Percentiles rank a stretch among this genome's conserved stretches.
These are phyloP conservation scores for pig (Sus scrofa) DNA, from an alignment of 2,113 vertebrate species.

Conservation along the genomic window DNA sequence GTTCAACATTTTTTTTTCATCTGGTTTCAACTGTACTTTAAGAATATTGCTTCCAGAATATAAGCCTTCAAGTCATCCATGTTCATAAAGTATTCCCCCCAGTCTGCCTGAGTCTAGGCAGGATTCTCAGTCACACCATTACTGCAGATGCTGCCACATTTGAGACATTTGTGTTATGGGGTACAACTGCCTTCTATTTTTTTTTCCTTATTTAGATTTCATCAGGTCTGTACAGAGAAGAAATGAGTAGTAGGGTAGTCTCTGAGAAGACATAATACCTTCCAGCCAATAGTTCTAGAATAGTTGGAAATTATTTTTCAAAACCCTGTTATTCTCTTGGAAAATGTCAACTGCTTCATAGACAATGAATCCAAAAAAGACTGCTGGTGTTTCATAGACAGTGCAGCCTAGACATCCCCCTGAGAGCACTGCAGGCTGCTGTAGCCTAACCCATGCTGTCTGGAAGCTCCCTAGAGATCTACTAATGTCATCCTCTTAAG, in stretches of 20 bases:
- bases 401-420: too few species aligned
- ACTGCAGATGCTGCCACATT: neutral
- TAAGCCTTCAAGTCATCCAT: conserved; percentile 58
- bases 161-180: neutral
- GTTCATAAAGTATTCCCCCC: conserved; percentile 68
- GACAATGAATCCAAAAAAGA: neutral
- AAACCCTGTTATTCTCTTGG: neutral
- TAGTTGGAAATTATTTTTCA: neutral
- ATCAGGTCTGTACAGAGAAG: neutral
- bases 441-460: neutral
- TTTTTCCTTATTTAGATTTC: conserved; percentile 25
- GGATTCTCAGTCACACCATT: neutral
- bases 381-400: neutral
- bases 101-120: conserved; percentile 48
- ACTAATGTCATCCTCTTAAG: neutral
- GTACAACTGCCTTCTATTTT: neutral
- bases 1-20: neutral
- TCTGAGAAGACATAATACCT: neutral
- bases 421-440: neutral
- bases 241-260: neutral
- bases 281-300: neutral
- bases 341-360: conserved; percentile 2
- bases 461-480: neutral
- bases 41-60: conserved; percentile 23
- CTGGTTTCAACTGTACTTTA: conserved; percentile 20